Base-by-base conservation (phyloP, 2,113 vertebrate species). In the Sander lucioperca region DNA sequence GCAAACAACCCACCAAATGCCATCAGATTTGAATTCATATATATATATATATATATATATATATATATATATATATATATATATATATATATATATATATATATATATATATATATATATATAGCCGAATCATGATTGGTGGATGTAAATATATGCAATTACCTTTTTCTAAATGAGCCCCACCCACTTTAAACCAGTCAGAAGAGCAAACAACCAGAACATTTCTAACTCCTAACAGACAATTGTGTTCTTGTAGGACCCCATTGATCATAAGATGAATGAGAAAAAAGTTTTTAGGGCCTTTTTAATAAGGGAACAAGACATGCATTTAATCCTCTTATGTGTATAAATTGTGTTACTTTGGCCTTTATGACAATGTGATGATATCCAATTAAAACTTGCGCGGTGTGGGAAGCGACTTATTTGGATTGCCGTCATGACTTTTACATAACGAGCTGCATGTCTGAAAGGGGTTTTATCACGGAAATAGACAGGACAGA, bases 381-480 rank as follows among this genome's bases (percentile, higher is more conserved):
- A 54, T 18, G 11, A 25, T 61, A 70, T 73, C 45, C 21, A 69
- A 8, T 64, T 36, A 1, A 43, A 27, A 76, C 47, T 13, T 57
- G 43, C 5, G 1, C n/a, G 27, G 19, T 30, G 13, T 33, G n/a
- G 36, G 33, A 66, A 61, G 68, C 54, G 33, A 36, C 18, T 53
- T 15, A 48, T 59, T 51, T 6, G 13, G 30, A 69, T 12, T 36
- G 18, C 16, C 3, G 3, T 33, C 18, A 21, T 54, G n/a, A 62
- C 33, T 48, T 62, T 43, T 15, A 25, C 8, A 6, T 13, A 45
- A 59, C 12, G 2, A 67, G 23, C 43, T 54, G 3, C 58, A 2
- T 80, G 79, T 90, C 83, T 86, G 77, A 79, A 80, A 84, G 19
- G 84, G 82, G 79, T 83, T 77, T 88, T 21, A 54, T 27, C 16